Percentiles rank a stretch among this genome's conserved stretches.
Evolutionary conservation across 2,888 invertebrate genomes (phyloP).

Genomic region (Hirtodrosophila cameraria): DNA sequence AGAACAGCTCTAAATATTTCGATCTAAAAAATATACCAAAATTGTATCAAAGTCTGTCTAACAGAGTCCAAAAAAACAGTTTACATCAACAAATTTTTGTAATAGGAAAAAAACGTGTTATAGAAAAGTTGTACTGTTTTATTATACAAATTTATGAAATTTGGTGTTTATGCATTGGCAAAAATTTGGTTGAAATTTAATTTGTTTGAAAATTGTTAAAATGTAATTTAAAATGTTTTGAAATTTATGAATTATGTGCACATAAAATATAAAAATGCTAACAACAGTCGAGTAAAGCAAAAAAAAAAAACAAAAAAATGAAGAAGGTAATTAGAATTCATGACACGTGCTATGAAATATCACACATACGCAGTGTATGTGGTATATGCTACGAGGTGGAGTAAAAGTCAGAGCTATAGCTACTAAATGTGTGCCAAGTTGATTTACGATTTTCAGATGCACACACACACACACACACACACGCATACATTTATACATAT

Average conservation of each 20-base stretch:
- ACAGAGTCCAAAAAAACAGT: too few species aligned
- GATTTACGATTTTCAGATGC: conserved; percentile 75
- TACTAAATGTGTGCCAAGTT: conserved; percentile 49
- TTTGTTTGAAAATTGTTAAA: conserved; percentile 42
- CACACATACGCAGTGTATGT: conserved; percentile 71
- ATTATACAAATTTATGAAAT: conserved; percentile 2
- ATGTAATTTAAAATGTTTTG: conserved; percentile 54
- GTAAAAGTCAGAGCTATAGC: conserved; percentile 35
- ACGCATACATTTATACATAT: background rate
- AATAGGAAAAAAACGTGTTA: too few species aligned
- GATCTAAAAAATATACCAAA: too few species aligned
- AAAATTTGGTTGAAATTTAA: conserved; percentile 14
- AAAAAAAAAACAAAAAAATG: conserved; percentile 4
- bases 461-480: conserved; percentile 24
- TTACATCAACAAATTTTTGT: too few species aligned
- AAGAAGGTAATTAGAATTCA: conserved; percentile 79
- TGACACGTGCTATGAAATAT: conserved; percentile 78
- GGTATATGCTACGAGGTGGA: conserved; percentile 6
- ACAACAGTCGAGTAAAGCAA: background rate
- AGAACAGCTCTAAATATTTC: too few species aligned
- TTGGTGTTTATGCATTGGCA: background rate
- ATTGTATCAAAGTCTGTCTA: too few species aligned
- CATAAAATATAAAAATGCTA: conserved; percentile 45
- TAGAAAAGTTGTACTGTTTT: too few species aligned
- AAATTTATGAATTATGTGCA: conserved; percentile 66